Base-by-base conservation (phyloP, 2,113 vertebrate genomes). In the Rallus limicola region DNA sequence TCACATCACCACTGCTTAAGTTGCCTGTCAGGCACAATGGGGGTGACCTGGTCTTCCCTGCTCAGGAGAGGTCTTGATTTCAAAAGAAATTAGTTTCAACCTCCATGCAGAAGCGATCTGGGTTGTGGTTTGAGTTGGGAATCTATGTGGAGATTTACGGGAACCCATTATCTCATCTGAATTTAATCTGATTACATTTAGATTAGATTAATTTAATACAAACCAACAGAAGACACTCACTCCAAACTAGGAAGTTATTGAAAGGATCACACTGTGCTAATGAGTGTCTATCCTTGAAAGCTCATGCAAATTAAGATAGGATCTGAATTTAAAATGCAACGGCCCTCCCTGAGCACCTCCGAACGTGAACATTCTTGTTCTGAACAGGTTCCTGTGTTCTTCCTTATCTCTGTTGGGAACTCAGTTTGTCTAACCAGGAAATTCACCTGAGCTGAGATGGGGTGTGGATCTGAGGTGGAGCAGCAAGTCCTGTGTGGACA, bases 391-490 rank as follows among this genome's bases (percentile, higher is more conserved):
- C 40, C 40, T 70, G 13, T 85, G 70, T 77, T 90, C 75, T 95
- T 87, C 70, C 31, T 63, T 83, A 90, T 90, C 90, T 93, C 40
- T 24, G n/a, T 5, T 46, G 44, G 70, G 68, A 95, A 65, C 36
- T 50, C 4, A 3, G 24, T 95, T 95, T 90, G 55, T 56, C 92
- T 90, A 88, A 93, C 76, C 44, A 87, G 77, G 65, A 88, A 93
- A 93, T 82, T 90, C 71, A 94, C 40, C 67, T 82, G 55, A 19
- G 29, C 69, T 75, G 50, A 91, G 53, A 40, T 29, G 23, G 65
- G 81, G 78, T 72, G 84, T 93, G 84, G 74, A 58, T 72, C 44
- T 74, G 59, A 84, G 28, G 84, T 40, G 34, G 62, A 95, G 65
- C 7, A 36, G 64, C 5, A 3, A 78, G 70, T 79, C 58, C 48